phyloP scores from a whole-genome alignment of 2,888 invertebrate species.

The Pseudanteris insignis region DNA sequence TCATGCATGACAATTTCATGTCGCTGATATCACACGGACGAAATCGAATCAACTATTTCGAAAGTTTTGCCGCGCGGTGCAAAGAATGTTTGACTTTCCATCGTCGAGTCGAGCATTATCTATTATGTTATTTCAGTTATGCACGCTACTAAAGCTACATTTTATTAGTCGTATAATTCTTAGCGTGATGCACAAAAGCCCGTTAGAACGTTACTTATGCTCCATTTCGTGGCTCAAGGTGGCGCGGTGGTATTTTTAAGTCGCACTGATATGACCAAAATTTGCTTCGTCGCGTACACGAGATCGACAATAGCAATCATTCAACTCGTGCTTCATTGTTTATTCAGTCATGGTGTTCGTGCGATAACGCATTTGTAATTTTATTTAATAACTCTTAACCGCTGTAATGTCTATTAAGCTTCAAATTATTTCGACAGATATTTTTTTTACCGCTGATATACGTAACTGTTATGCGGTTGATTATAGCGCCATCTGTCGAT shows the following conservation, averaged over 20 bases:
- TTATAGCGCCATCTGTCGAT: too few relatives aligned
- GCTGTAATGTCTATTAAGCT: too few relatives aligned
- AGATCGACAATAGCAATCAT: slow-evolving; percentile 22
- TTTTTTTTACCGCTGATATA: too few relatives aligned
- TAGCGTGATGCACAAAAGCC: slow-evolving; percentile 21
- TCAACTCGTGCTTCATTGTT: slow-evolving; percentile 8
- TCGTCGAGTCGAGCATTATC: slow-evolving; percentile 12
- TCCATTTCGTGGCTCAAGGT: slow-evolving; percentile 28
- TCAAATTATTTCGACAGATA: too few relatives aligned
- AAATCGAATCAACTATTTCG: too few relatives aligned
- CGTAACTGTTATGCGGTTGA: too few relatives aligned
- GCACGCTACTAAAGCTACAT: slow-evolving; percentile 38
- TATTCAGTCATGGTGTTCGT: background rate
- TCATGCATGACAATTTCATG: background rate
- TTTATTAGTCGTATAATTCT: slow-evolving; percentile 37
- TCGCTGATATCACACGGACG: background rate
- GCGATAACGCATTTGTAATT: too few relatives aligned
- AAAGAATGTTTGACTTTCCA: slow-evolving; percentile 5
- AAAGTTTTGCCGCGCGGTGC: background rate
- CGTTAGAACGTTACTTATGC: slow-evolving; percentile 28
- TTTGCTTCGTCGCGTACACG: slow-evolving; percentile 9
- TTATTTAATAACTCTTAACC: too few relatives aligned
- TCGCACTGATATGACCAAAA: slow-evolving; percentile 32
- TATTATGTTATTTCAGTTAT: slow-evolving; percentile 41
- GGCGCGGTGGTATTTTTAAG: slow-evolving; percentile 34